These are phyloP conservation scores for Coregonus sp. DNA, from an alignment of 2,797 vertebrate species.

Conservation along the genomic window DNA sequence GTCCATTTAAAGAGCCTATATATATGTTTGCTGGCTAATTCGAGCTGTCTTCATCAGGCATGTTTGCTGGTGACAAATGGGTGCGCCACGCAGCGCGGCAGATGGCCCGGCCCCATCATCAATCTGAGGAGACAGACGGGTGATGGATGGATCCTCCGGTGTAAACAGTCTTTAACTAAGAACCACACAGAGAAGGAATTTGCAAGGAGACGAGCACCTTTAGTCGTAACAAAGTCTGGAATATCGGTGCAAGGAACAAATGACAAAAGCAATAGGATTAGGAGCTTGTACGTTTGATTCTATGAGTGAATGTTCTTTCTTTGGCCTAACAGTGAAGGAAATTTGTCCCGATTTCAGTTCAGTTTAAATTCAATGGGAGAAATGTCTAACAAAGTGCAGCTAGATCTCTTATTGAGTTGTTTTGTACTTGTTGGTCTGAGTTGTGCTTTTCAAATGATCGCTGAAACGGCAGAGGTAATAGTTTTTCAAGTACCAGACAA, in stretches of 20 bases:
- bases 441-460: slow-evolving; percentile 30
- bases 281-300: not conserved
- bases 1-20: slow-evolving; percentile 69
- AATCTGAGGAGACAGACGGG: slow-evolving; percentile 70
- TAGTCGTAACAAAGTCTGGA: slow-evolving; percentile 5
- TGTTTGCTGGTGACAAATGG: slow-evolving; percentile 78
- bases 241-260: not conserved
- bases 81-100: slow-evolving; percentile 72
- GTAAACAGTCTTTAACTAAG: slow-evolving; percentile 67
- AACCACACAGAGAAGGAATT: slow-evolving; percentile 64
- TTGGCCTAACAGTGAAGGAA: not conserved
- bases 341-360: not conserved
- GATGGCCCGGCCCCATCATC: slow-evolving; percentile 77
- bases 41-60: slow-evolving; percentile 74
- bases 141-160: slow-evolving; percentile 75
- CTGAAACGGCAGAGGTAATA: slow-evolving; percentile 36
- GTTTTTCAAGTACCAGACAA: not conserved
- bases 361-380: slow-evolving; percentile 4
- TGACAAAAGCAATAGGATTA: not conserved
- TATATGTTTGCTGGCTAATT: slow-evolving; percentile 75
- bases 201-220: slow-evolving; percentile 58
- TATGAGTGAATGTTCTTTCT: not conserved
- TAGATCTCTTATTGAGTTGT: slow-evolving; percentile 8
- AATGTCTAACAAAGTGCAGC: not conserved
- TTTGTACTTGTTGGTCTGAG: not conserved